A percentile compares a stretch with the other conserved stretches of the same genome.
Evolutionary conservation across 2,797 vertebrate species (phyloP).

Genomic region (Adrianichthys oophorus): DNA sequence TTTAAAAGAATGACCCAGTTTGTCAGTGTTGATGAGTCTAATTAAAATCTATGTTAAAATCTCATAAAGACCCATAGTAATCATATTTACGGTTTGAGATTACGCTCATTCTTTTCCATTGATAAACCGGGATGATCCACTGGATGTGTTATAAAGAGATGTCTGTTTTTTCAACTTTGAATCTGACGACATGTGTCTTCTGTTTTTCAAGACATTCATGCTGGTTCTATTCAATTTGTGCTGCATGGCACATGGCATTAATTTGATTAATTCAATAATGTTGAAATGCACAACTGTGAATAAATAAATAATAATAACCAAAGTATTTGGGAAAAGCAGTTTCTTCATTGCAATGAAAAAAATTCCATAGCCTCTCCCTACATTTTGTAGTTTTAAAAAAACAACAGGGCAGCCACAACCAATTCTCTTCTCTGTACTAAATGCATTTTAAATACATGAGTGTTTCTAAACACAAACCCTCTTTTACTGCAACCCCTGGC

Average conservation of each 20-base stretch:
- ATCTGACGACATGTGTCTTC: conserved; percentile 7
- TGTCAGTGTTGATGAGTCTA: conserved; percentile 68
- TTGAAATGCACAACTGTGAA: conserved; percentile 19
- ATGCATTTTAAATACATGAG: conserved; percentile 45
- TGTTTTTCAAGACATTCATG: conserved; percentile 11
- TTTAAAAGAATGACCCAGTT: conserved; percentile 74
- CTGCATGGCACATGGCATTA: conserved; percentile 9
- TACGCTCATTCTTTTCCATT: conserved; percentile 39
- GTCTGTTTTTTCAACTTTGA: conserved; percentile 33
- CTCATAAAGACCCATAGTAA: conserved; percentile 59
- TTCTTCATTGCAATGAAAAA: conserved; percentile 42
- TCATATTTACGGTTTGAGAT: conserved; percentile 58
- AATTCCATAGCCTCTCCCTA: conserved; percentile 29
- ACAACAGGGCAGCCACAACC: conserved; percentile 37
- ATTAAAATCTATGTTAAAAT: conserved; percentile 71
- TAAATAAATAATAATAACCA: conserved; percentile 27
- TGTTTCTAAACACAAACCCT: conserved; percentile 41
- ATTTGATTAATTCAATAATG: conserved; percentile 10
- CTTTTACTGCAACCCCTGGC: conserved; percentile 29
- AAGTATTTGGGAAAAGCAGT: conserved; percentile 27
- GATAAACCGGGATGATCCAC: conserved; percentile 56
- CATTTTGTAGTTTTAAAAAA: conserved; percentile 36
- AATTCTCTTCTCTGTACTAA: conserved; percentile 37
- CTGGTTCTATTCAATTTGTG: conserved; percentile 12
- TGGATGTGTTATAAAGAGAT: conserved; percentile 11